Evolutionary conservation across 2,113 vertebrate species (phyloP), one percentile per base, ranked within the genome.

Genomic region (Dasyornis broadbenti): DNA sequence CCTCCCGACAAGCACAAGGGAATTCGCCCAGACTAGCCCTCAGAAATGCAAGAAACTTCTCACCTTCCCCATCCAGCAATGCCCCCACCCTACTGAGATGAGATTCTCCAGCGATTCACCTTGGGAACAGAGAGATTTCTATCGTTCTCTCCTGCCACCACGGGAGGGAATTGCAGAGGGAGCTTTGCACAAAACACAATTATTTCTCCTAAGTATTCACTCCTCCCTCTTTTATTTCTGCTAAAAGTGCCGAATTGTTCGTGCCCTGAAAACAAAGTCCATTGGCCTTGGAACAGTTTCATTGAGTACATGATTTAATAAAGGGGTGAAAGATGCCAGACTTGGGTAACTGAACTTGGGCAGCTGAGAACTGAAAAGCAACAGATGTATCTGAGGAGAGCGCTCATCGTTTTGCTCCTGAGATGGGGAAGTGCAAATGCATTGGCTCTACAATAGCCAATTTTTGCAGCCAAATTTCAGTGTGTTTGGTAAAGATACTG

Each of bases 21-120:
- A 95, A 96, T 97, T 81, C 83, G 96, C 76, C 94, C 89, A 23
- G 96, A 94, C 95, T 97, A 95, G 96, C 92, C 92, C 89, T 97
- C 82, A 89, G 82, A 95, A 95, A 90, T 37, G 75, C 82, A 83
- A 83, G 94, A 93, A 92, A 83, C 76, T 82, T 83, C 91, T 87
- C 86, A 77, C 92, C 89, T 95, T 95, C 86, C 85, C 70, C 91
- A 81, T 90, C 80, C 54, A 86, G 86, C 91, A 28, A 52, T 95
- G 94, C 89, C 52, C 95, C 86, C 96, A 81, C 91, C 94, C 89
- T 93, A 64, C 69, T 56, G 60, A 93, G 85, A 96, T 94, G 87
- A 95, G 87, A 82, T 96, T 95, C 94, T 89, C 86, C 40, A 81
- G 89, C 45, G 66, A 37, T 83, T 92, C 92, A 90, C 72, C 92